A percentile compares a stretch with the other conserved stretches of the same genome.
Evolutionary conservation across 2,888 invertebrate genomes (phyloP).

Genomic region (Pollenia labialis): DNA sequence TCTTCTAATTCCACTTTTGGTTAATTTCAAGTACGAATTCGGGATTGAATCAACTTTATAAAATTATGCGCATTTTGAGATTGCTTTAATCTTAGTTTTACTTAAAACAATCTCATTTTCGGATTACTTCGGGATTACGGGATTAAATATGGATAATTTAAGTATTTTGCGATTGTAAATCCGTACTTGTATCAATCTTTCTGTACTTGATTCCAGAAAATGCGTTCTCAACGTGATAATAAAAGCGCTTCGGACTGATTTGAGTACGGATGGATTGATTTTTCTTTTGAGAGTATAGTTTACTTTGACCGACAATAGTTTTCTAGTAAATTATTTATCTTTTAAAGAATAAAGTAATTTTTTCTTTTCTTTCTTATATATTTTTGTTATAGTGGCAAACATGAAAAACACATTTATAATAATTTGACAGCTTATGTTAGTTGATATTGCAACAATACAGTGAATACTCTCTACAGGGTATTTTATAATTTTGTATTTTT

Average conservation of each 20-base stretch:
- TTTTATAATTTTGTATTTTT: neutral
- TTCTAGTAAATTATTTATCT: neutral
- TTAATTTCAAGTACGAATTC: too few species aligned
- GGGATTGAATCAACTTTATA: too few species aligned
- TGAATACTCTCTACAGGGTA: neutral
- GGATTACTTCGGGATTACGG: too few species aligned
- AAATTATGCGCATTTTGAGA: too few species aligned
- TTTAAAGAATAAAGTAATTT: conserved; percentile 9
- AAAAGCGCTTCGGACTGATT: too few species aligned
- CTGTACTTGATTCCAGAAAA: too few species aligned
- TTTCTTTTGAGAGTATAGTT: too few species aligned
- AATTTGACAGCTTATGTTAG: conserved; percentile 69
- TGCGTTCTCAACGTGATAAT: too few species aligned
- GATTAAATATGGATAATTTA: neutral
- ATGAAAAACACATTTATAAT: conserved; percentile 76
- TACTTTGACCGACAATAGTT: conserved; percentile 7
- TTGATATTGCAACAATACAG: conserved; percentile 29
- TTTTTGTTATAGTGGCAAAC: conserved; percentile 58
- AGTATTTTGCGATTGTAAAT: neutral
- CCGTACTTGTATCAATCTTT: neutral
- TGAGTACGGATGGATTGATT: too few species aligned
- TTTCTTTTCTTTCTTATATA: neutral
- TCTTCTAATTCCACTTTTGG: too few species aligned
- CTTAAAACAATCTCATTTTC: too few species aligned
- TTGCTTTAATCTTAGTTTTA: too few species aligned